Conservation (phyloP, 2,888 invertebrate species). For the Bursaphelenchus okinawaensis region DNA sequence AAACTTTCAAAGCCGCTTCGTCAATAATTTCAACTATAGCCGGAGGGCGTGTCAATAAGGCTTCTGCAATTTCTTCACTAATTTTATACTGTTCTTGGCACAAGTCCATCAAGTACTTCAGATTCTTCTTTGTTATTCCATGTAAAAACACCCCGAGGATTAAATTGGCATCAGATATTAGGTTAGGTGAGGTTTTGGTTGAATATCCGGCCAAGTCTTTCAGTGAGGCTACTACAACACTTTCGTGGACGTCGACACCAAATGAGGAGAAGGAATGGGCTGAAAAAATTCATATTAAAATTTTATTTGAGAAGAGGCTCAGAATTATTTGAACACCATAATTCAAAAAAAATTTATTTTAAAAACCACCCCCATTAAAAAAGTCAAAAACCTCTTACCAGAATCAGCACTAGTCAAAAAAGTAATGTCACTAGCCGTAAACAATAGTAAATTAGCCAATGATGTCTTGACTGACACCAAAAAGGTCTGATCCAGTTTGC, state of each 20-base stretch:
- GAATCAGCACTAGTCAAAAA: constrained; percentile 37
- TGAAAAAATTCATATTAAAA: constrained; percentile 15
- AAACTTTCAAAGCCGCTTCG: background rate
- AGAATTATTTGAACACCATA: too few relatives aligned
- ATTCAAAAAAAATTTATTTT: background rate
- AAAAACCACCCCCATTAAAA: background rate
- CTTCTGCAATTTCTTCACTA: constrained; percentile 7
- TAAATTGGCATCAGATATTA: constrained; percentile 12
- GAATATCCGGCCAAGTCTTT: constrained; percentile 23
- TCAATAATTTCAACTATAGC: constrained; percentile 4
- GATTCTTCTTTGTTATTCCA: constrained; percentile 39
- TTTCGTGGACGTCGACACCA: constrained; percentile 43
- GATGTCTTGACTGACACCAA: constrained; percentile 51
- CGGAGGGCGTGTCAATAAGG: constrained; percentile 6
- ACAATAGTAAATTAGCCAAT: constrained; percentile 53
- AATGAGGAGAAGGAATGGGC: constrained; percentile 37
- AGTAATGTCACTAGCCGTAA: constrained; percentile 55
- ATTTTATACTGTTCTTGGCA: constrained; percentile 51
- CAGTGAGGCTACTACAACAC: constrained; percentile 40
- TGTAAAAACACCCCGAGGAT: constrained; percentile 38
- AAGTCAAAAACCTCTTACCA: constrained; percentile 19
- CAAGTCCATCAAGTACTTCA: constrained; percentile 50
- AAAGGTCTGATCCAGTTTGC: constrained; percentile 44
- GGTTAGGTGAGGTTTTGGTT: background rate
- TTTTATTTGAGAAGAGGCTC: too few relatives aligned